Evolutionary conservation across 2,113 vertebrate genomes (phyloP).

Genomic region (Neodon shergylaensis): DNA sequence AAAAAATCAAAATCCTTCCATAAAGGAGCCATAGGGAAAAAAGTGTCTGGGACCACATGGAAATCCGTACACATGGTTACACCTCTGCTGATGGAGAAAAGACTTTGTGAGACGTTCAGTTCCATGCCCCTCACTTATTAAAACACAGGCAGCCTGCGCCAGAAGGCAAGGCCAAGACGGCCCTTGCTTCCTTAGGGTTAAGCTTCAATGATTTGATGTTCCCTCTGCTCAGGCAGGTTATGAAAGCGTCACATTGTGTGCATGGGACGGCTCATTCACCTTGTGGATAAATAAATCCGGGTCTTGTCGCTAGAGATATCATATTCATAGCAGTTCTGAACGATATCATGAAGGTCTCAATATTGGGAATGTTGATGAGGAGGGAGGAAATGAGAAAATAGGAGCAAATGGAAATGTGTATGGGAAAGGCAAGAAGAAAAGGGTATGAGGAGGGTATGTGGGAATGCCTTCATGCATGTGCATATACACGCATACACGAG

Average conservation of each 20-base stretch:
- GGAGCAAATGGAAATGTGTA: not conserved
- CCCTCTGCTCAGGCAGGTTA: constrained; percentile 33
- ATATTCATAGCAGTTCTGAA: not conserved
- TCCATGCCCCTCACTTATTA: constrained; percentile 1
- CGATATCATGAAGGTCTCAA: not conserved
- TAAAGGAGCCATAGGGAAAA: not conserved
- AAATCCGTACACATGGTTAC: not conserved
- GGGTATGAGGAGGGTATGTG: not conserved
- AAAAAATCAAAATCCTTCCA: not conserved
- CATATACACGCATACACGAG: not conserved
- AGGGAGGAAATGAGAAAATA: not conserved
- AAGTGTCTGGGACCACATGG: not conserved
- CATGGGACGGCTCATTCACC: not conserved
- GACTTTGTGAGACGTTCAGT: not conserved
- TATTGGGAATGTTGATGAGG: not conserved
- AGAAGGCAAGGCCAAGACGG: not conserved
- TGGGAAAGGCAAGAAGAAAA: not conserved
- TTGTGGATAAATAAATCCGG: constrained; percentile 5
- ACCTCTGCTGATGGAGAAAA: not conserved
- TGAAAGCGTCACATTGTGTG: constrained; percentile 4
- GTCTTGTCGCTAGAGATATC: not conserved
- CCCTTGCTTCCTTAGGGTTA: constrained; percentile 38
- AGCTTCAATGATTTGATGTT: constrained; percentile 63
- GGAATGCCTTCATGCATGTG: not conserved
- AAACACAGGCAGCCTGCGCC: not conserved